Evolutionary conservation across 2,888 invertebrate species (phyloP).

Genomic region (Auanema freiburgensis): DNA sequence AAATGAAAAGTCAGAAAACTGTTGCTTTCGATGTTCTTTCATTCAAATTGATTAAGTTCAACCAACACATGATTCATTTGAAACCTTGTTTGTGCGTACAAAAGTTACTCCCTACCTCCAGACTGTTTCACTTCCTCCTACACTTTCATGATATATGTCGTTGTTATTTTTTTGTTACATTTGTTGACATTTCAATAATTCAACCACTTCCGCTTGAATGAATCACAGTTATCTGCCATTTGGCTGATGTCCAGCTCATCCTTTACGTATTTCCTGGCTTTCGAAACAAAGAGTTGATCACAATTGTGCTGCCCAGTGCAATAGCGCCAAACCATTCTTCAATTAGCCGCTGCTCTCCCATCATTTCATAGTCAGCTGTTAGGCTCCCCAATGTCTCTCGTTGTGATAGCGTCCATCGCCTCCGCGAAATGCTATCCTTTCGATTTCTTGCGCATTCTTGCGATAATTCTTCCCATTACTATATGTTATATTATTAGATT

Average conservation of each 20-base stretch:
- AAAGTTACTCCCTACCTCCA: too few species aligned
- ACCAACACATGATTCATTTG: too few species aligned
- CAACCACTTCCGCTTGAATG: too few species aligned
- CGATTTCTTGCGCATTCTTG: slow-evolving; percentile 12
- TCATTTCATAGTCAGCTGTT: slow-evolving; percentile 21
- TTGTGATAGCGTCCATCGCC: slow-evolving; percentile 5
- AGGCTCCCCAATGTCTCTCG: slow-evolving; percentile 7
- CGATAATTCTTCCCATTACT: slow-evolving; percentile 1
- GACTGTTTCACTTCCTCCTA: not conserved
- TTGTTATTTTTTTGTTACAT: too few species aligned
- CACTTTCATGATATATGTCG: not conserved
- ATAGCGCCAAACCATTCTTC: not conserved
- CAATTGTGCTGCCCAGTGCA: slow-evolving; percentile 4
- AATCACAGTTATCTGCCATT: not conserved
- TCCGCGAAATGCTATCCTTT: slow-evolving; percentile 11
- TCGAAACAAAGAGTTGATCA: not conserved
- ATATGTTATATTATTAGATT: not conserved
- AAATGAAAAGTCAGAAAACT: too few species aligned
- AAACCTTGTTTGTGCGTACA: too few species aligned
- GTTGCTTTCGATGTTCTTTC: too few species aligned
- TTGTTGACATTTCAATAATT: too few species aligned
- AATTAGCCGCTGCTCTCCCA: slow-evolving; percentile 7
- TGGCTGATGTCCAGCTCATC: not conserved
- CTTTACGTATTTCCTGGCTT: slow-evolving; percentile 2
- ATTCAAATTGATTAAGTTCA: too few species aligned